Percentiles rank a stretch among this genome's conserved stretches.
Evolutionary conservation across 2,113 vertebrate genomes (phyloP).

Genomic region (Epinephelus cyanopodus): DNA sequence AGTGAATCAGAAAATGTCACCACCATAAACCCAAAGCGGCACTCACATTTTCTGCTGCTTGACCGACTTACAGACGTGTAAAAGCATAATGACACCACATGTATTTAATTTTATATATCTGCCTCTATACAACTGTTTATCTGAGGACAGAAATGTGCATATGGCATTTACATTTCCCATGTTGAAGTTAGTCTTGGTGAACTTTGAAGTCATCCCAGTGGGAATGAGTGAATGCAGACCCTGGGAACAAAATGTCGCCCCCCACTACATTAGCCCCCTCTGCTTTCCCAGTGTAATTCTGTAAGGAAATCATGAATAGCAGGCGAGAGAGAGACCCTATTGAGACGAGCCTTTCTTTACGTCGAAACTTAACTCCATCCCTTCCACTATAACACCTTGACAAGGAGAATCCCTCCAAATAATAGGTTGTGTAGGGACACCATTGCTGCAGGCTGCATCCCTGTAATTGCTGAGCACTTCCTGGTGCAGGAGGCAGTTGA

Average conservation of each 20-base stretch:
- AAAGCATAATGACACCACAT: background rate
- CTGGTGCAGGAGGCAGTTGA: constrained; percentile 70
- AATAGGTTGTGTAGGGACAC: constrained; percentile 76
- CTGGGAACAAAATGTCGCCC: constrained; percentile 68
- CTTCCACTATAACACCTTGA: constrained; percentile 70
- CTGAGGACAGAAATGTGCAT: background rate
- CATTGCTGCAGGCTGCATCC: constrained; percentile 77
- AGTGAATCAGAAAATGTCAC: background rate
- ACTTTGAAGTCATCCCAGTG: constrained; percentile 38
- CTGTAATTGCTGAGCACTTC: constrained; percentile 76
- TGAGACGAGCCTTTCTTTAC: constrained; percentile 74
- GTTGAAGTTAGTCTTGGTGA: constrained; percentile 1
- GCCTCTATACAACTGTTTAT: background rate
- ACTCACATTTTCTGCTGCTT: background rate
- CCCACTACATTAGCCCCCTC: constrained; percentile 15
- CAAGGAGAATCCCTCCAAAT: constrained; percentile 75
- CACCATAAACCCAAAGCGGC: background rate
- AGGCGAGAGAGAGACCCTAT: constrained; percentile 65
- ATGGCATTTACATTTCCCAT: background rate
- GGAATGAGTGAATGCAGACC: constrained; percentile 37
- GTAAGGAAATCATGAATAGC: constrained; percentile 78
- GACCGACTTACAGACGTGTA: background rate
- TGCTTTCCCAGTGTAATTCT: constrained; percentile 67
- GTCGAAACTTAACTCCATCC: constrained; percentile 78
- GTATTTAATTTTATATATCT: background rate